Percentiles rank a stretch among this genome's conserved stretches.
phyloP scores from a whole-genome alignment of 2,113 vertebrate species.

The Prunella himalayana region DNA sequence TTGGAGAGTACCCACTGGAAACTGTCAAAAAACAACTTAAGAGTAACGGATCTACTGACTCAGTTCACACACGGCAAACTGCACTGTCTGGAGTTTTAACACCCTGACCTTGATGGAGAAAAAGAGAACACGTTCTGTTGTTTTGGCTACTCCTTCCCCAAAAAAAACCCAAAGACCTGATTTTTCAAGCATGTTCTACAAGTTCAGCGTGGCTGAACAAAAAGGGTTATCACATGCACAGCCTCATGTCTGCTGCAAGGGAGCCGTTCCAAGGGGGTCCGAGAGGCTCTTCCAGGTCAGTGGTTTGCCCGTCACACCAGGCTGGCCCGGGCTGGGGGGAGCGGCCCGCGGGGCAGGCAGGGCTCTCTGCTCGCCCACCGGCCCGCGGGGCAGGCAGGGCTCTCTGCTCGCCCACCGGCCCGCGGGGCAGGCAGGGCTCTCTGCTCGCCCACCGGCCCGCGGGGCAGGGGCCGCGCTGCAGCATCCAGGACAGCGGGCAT shows the following conservation, averaged over 20 bases:
- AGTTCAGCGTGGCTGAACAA: slow-evolving; percentile 5
- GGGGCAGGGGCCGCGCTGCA: neutral
- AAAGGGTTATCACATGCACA: slow-evolving; percentile 4
- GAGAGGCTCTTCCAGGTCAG: neutral
- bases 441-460: neutral
- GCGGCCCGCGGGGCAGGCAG: neutral
- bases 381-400: neutral
- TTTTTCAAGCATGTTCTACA: slow-evolving; percentile 28
- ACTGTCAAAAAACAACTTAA: neutral
- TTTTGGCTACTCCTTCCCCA: neutral
- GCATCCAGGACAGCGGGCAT: neutral
- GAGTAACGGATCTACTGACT: neutral
- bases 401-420: neutral
- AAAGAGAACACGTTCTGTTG: neutral
- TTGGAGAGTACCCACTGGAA: neutral
- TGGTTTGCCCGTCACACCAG: neutral
- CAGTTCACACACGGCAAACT: neutral
- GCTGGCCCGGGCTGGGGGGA: neutral
- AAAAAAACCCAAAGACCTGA: neutral
- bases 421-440: no score
- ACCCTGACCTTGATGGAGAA: neutral
- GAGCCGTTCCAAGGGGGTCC: neutral
- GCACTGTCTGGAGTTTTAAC: neutral
- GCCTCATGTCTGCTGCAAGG: neutral
- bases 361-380: neutral